phyloP scores from a whole-genome alignment of 2,113 vertebrate genomes.

The Panthera tigris region DNA sequence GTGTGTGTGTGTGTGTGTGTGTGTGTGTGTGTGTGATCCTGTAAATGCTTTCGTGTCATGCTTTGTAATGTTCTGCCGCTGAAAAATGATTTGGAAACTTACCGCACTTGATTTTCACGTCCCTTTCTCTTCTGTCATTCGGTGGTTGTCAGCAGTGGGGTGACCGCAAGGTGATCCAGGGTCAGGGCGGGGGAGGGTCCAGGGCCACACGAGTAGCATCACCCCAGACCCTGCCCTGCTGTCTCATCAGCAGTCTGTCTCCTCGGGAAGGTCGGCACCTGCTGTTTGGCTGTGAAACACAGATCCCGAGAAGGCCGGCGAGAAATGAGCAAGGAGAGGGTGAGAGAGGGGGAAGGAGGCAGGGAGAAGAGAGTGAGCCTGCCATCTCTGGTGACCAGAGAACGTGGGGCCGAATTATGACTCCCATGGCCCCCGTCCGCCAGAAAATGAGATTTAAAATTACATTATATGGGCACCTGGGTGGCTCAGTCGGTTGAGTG shows the following conservation, averaged over 20 bases:
- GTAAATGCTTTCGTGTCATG: not conserved
- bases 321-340: accelerated
- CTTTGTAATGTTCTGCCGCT: not conserved
- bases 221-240: not conserved
- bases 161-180: not conserved
- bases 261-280: not conserved
- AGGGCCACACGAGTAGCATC: accelerated
- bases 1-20: not conserved
- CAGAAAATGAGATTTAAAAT: not conserved
- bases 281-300: not conserved
- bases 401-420: accelerated
- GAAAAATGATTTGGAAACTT: not conserved
- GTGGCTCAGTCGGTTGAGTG: no score
- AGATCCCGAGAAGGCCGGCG: not conserved
- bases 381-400: accelerated
- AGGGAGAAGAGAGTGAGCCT: not conserved
- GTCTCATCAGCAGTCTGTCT: no score
- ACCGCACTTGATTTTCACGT: not conserved
- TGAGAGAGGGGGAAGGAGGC: not conserved
- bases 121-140: not conserved
- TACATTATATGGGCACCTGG: no score
- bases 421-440: not conserved
- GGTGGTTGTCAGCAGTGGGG: not conserved
- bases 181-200: accelerated
- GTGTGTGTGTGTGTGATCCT: not conserved